Evolutionary conservation across 2,888 invertebrate genomes (phyloP).

Genomic region (Esperia sulphurella): DNA sequence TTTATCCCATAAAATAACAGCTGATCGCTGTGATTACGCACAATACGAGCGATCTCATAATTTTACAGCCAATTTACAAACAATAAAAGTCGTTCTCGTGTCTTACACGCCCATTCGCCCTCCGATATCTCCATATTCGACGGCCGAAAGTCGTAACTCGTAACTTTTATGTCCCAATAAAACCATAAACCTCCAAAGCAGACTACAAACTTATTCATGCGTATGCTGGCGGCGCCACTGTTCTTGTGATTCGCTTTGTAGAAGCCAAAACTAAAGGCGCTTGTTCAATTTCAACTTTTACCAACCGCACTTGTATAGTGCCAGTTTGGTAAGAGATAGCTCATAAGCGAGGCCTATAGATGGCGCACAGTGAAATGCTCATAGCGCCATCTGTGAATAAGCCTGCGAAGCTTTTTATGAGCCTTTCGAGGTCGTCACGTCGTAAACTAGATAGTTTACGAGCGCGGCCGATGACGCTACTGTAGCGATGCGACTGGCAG

Average conservation of each 20-base stretch:
- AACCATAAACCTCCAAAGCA: constrained; percentile 54
- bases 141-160: constrained; percentile 61
- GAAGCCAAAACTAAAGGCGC: neutral
- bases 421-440: constrained; percentile 64
- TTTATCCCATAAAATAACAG: constrained; percentile 73
- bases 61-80: constrained; percentile 81
- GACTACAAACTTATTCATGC: constrained; percentile 5
- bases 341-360: constrained; percentile 40
- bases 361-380: constrained; percentile 47
- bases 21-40: constrained; percentile 72
- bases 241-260: neutral
- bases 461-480: constrained; percentile 69
- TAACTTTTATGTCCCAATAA: constrained; percentile 78
- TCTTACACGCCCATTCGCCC: constrained; percentile 73
- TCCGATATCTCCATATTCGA: constrained; percentile 75
- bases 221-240: neutral
- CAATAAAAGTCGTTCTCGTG: constrained; percentile 78
- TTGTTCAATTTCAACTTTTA: neutral
- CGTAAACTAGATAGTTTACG: constrained; percentile 71
- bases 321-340: neutral
- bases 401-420: constrained; percentile 64
- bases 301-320: neutral
- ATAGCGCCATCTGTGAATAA: constrained; percentile 68
- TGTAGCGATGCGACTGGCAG: constrained; percentile 43
- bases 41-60: constrained; percentile 76